Evolutionary conservation across 2,888 invertebrate genomes (phyloP).

Genomic region (Dryadula phaetusa): DNA sequence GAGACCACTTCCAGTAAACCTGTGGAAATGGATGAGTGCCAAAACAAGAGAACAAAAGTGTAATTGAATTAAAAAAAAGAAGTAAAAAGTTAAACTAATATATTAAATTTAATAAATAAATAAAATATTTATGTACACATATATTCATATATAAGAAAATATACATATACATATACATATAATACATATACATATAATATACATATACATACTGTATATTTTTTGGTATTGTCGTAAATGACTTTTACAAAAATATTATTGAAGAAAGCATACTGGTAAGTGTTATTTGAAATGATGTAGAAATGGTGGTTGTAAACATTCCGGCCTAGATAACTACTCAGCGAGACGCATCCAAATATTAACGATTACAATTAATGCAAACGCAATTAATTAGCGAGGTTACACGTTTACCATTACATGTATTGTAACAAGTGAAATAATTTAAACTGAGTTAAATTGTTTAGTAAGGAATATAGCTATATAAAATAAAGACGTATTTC

Average conservation of each 20-base stretch:
- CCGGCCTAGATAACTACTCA: slow-evolving; percentile 58
- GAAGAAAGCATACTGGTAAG: not conserved
- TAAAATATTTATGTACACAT: no score
- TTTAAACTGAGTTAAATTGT: not conserved
- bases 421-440: slow-evolving; percentile 19
- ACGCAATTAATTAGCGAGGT: slow-evolving; percentile 23
- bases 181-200: no score
- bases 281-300: slow-evolving; percentile 26
- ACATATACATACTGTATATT: no score
- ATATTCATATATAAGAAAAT: no score
- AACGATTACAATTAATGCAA: slow-evolving; percentile 30
- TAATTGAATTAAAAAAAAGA: no score
- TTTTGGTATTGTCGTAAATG: not conserved
- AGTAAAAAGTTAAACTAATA: no score
- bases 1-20: no score
- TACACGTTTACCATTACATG: slow-evolving; percentile 11
- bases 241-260: not conserved
- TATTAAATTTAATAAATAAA: no score
- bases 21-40: no score
- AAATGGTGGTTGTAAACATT: slow-evolving; percentile 48
- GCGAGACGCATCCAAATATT: slow-evolving; percentile 58
- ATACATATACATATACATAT: no score
- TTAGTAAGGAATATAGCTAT: not conserved
- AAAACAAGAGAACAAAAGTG: no score
- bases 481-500: not conserved